These are phyloP conservation scores for Beroe forskalii DNA, from an alignment of 37 sponge, comb jelly and placozoan species.

Conservation along the genomic window DNA sequence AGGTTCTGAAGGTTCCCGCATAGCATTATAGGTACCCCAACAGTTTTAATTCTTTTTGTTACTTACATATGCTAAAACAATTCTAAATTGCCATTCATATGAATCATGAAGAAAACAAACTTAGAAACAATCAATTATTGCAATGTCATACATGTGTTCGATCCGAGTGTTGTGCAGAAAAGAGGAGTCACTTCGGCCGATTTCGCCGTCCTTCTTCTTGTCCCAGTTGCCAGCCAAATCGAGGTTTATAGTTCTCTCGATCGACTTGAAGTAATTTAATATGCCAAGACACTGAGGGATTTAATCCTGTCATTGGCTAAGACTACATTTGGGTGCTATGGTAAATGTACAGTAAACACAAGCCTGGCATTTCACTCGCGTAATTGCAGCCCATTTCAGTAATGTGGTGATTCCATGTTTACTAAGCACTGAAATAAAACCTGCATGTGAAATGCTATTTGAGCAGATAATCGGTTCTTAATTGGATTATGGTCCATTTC, in stretches of 20 bases:
- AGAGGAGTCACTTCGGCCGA: conserved; percentile 41
- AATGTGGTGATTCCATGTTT: neutral
- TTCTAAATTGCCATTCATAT: too few relatives aligned
- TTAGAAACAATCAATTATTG: too few relatives aligned
- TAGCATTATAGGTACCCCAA: too few relatives aligned
- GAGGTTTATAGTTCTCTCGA: conserved; percentile 55
- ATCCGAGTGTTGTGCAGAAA: conserved; percentile 61
- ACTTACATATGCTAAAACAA: too few relatives aligned
- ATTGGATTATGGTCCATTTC: neutral
- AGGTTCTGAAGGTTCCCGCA: too few relatives aligned
- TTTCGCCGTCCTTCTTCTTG: conserved; percentile 56
- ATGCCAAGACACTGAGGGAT: conserved; percentile 45
- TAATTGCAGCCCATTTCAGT: neutral
- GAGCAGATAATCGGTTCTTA: neutral
- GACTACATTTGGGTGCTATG: neutral
- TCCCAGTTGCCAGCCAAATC: conserved; percentile 54
- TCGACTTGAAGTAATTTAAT: conserved; percentile 47
- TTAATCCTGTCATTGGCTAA: neutral
- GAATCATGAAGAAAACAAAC: too few relatives aligned
- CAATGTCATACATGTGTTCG: conserved; percentile 54
- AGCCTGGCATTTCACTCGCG: neutral
- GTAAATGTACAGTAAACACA: neutral
- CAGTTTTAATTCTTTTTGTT: too few relatives aligned
- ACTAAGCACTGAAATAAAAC: neutral
- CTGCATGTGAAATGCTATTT: neutral